Percentiles rank a stretch among this genome's conserved stretches.
Evolutionary conservation across 2,113 vertebrate genomes (phyloP).

Genomic region (Sylvicapra grimmia): DNA sequence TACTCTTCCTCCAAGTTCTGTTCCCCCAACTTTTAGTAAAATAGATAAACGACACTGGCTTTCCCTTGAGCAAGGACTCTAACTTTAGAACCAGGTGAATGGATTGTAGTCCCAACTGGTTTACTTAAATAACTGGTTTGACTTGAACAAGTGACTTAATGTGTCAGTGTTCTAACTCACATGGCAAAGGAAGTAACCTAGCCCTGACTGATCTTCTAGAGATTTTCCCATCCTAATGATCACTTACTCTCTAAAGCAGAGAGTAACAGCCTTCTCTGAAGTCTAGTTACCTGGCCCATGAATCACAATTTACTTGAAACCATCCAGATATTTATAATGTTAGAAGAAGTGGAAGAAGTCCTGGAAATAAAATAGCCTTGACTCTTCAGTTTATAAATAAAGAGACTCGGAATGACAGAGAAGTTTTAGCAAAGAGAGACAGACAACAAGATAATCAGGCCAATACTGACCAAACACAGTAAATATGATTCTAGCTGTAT

Average conservation of each 20-base stretch:
- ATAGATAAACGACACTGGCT: background rate
- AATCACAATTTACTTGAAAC: background rate
- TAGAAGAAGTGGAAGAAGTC: background rate
- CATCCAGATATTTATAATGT: background rate
- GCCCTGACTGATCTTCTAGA: background rate
- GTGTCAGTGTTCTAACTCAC: background rate
- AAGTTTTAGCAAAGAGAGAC: background rate
- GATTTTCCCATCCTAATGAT: background rate
- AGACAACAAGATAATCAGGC: background rate
- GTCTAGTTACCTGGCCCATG: background rate
- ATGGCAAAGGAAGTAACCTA: background rate
- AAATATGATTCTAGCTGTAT: background rate
- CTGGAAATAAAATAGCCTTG: background rate
- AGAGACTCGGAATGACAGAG: background rate
- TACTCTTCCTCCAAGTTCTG: background rate
- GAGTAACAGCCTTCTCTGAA: background rate
- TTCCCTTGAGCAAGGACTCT: background rate
- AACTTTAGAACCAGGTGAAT: background rate
- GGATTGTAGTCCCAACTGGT: background rate
- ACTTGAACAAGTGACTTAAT: background rate
- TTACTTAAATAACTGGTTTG: background rate
- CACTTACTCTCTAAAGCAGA: background rate
- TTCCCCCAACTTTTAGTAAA: background rate
- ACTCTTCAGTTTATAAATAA: background rate
- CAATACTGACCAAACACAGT: background rate